These are phyloP conservation scores for Jacana jacana DNA, from an alignment of 2,113 vertebrate species.

Conservation along the genomic window DNA sequence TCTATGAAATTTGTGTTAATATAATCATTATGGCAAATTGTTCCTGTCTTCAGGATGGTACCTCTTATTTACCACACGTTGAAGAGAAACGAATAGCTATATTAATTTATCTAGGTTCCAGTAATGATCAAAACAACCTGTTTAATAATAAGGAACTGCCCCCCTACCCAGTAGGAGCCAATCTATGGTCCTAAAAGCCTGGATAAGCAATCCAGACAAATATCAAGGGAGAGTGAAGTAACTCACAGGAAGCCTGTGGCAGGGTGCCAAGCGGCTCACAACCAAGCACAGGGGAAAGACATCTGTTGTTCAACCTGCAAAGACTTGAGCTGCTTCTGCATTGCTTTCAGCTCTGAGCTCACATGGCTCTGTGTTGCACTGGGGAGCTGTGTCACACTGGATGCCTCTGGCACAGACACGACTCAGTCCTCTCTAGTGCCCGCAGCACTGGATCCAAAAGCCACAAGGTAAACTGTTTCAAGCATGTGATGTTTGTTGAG, in stretches of 20 bases:
- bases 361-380: not conserved
- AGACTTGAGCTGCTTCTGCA: not conserved
- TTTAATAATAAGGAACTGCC: not conserved
- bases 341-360: not conserved
- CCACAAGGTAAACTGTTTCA: not conserved
- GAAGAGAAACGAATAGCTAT: not conserved
- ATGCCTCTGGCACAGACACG: not conserved
- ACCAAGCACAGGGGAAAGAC: not conserved
- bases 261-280: not conserved
- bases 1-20: not conserved
- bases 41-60: not conserved
- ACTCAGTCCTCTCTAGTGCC: not conserved
- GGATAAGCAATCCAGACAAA: not conserved
- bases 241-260: not conserved
- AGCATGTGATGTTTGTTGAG: not conserved
- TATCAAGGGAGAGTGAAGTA: not conserved
- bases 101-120: not conserved
- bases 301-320: not conserved
- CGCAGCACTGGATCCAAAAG: not conserved
- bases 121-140: not conserved
- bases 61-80: not conserved
- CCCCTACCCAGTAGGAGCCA: not conserved
- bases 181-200: not conserved
- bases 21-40: not conserved
- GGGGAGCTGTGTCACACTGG: accelerated